Evolutionary conservation across 2,888 invertebrate genomes (phyloP), one percentile per base, ranked within the genome.

Genomic region (Macropis europaea): DNA sequence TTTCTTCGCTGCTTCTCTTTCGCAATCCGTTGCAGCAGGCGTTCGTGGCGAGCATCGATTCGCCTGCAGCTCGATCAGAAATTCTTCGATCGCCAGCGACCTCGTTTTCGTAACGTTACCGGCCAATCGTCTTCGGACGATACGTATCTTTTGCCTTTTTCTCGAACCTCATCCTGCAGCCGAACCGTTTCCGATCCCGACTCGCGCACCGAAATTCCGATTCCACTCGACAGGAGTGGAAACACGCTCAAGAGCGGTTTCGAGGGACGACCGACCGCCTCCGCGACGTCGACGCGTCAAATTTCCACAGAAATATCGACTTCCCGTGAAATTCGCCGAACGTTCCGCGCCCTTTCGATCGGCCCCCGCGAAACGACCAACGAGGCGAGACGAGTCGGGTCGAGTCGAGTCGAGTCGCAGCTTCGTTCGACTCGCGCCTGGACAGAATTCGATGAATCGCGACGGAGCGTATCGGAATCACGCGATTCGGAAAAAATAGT

Each of bases 1-100:
- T 63, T 48, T 80, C 74, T 73, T 70, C 48, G 64, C 64, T 73
- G 66, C 75, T 76, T 73, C 77, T 62, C 76, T 61, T 59, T 3
- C 32, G 42, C 30, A n/a, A 38, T 38, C 7, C 6, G 1, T 30
- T 7, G n/a, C 56, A n/a, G n/a, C 24, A 34, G 36, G 43, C 34
- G 13, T 22, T 26, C 11, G n/a, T 26, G 17, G 17, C 38, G 34
- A 43, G 38, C 72, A 70, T 60, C 61, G 69, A 54, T 56, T 7
- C 26, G 24, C 7, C 4, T 15, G 24, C 17, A 15, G 28, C 43
- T 52, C 32, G 30, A 64, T 74, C 61, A 40, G 64, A 60, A 79
- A 77, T 73, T 73, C 63, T 74, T 66, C 54, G 54, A 42, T 52
- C 59, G 47, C 47, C 47, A 30, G 47, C 63, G 61, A 52, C 76